These are phyloP conservation scores for Apteryx owenii DNA, from an alignment of 2,113 vertebrate genomes.

Conservation along the genomic window DNA sequence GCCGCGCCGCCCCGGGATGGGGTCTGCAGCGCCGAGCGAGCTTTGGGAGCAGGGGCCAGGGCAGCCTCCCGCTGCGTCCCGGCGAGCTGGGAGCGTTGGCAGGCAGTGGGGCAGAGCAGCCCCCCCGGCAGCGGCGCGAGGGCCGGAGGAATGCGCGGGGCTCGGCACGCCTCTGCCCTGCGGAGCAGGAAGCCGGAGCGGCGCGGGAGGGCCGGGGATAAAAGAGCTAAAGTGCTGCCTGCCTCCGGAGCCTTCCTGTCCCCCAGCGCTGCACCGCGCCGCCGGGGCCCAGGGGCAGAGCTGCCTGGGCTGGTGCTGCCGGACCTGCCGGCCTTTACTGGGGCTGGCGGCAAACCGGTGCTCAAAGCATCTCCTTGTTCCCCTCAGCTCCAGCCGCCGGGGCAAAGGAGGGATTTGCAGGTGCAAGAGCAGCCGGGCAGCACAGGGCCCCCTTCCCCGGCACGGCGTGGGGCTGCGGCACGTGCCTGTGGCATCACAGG, in stretches of 20 bases:
- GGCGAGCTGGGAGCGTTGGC: accelerated
- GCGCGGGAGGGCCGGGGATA: slow-evolving; percentile 1
- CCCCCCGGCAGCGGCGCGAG: not conserved
- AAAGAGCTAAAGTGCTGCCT: slow-evolving; percentile 47
- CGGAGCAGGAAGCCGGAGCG: slow-evolving; percentile 50
- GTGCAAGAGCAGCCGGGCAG: not conserved
- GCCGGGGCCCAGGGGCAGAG: not conserved
- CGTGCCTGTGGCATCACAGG: too few species aligned
- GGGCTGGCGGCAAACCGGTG: not conserved
- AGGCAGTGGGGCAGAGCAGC: not conserved
- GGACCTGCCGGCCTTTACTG: not conserved
- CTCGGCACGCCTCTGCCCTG: slow-evolving; percentile 48
- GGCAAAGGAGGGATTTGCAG: not conserved
- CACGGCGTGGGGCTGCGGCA: too few species aligned
- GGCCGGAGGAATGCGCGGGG: not conserved
- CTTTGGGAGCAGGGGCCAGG: not conserved
- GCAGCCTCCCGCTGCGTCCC: not conserved
- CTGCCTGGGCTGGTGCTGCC: not conserved
- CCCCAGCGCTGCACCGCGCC: not conserved
- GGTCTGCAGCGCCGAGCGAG: not conserved
- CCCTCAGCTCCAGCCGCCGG: not conserved
- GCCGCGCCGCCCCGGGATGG: accelerated
- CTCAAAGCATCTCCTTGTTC: slow-evolving; percentile 20
- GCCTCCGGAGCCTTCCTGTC: slow-evolving; percentile 49
- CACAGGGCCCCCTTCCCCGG: not conserved